Conservation (phyloP, 2,113 vertebrate species). For the Labeo catla region DNA sequence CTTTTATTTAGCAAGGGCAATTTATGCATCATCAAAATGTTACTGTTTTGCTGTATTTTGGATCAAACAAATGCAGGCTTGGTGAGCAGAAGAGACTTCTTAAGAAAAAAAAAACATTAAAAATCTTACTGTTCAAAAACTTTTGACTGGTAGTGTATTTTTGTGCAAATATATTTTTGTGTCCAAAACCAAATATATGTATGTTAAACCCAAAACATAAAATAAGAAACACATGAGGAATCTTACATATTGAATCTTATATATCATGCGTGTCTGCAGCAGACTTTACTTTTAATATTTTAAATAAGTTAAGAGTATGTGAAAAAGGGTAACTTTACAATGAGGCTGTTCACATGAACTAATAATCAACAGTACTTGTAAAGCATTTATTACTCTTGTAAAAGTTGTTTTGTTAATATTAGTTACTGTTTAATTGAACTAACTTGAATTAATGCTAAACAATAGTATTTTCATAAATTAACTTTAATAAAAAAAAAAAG, state of each 20-base stretch:
- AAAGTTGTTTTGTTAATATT: no score
- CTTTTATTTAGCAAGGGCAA: no score
- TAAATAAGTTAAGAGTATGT: neutral
- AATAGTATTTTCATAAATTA: neutral
- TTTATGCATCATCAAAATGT: no score
- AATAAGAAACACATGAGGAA: neutral
- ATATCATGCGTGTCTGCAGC: neutral
- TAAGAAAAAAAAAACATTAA: no score
- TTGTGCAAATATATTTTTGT: no score
- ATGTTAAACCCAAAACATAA: neutral
- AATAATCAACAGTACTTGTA: neutral
- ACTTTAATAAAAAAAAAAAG: neutral
- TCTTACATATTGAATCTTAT: neutral
- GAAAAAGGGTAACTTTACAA: neutral
- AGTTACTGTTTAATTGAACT: no score
- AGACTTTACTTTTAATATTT: neutral
- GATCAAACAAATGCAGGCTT: no score
- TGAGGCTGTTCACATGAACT: neutral
- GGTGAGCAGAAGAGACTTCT: no score
- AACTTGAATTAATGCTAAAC: no score
- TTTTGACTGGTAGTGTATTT: no score
- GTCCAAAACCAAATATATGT: neutral
- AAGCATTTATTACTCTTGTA: neutral
- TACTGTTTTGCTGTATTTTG: no score
- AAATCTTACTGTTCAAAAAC: no score